Evolutionary conservation across 2,797 vertebrate species (phyloP), one percentile per base, ranked within the genome.

Genomic region (Macroramphosus scolopax): DNA sequence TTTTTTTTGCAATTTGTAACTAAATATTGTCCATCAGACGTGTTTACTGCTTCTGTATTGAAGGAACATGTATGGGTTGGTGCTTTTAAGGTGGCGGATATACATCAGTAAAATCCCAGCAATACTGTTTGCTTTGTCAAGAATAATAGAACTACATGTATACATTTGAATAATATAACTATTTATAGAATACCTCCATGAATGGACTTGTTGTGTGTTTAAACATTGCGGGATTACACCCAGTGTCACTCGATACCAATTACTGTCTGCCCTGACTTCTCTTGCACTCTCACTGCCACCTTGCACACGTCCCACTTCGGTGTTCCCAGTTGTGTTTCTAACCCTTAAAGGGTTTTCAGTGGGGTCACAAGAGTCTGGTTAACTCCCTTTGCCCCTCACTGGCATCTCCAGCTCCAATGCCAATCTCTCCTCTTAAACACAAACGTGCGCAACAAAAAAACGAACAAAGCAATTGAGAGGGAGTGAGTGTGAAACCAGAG

Each of bases 401-500:
- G 80, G 70, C 78, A 70, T 70, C 71, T 65, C 58, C 61, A 78
- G 58, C 78, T 46, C 65, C 65, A 61, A 10, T 75, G 80, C 79
- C 78, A 76, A 69, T 75, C 77, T 74, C 63, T 46, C 44, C 53
- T 70, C 69, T 72, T 65, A 69, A 73, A 70, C 69, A 80, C 75
- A 73, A 65, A 63, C 42, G 12, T 17, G 28, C 64, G 30, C 65
- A 45, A 36, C 37, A 54, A 51, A 62, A 75, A 75, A 76, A 77
- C 61, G 51, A 83, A 81, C 80, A 83, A 77, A 84, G 79, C 78
- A 63, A 69, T 59, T 52, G 77, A 83, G 69, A 78, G 40, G 78
- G 82, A 85, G 79, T 70, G 80, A 81, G 84, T 80, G 80, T 87
- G 89, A 88, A 90, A 90, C 85, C 81, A 82, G 85, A 91, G 72